A percentile compares a stretch with the other conserved stretches of the same genome.
These are phyloP conservation scores for human (Homo sapiens) DNA, from an alignment of 2,113 vertebrate species.

Conservation along the genomic window GRCh38 chr4:42727501-42728000, in stretches of 20 bases:
- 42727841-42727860: not conserved
- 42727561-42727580: not conserved
- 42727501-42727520: not conserved
- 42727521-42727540: not conserved
- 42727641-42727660: not conserved
- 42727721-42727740: not conserved
- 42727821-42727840: not conserved
- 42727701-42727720: not conserved
- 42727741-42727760: not conserved
- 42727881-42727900: not conserved
- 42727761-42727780: constrained; percentile 16
- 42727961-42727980: not conserved
- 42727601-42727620: not conserved
- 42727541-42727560: not conserved
- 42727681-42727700: not conserved
- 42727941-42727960: not conserved
- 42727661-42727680: not conserved
- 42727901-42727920: not conserved
- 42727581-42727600: not conserved
- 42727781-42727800: not conserved
- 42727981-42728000: not conserved
- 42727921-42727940: not conserved
- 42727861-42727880: not conserved
- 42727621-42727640: not conserved
- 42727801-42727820: not conserved